Base-by-base conservation (phyloP, 2,797 vertebrate genomes). In the Pampus argenteus region DNA sequence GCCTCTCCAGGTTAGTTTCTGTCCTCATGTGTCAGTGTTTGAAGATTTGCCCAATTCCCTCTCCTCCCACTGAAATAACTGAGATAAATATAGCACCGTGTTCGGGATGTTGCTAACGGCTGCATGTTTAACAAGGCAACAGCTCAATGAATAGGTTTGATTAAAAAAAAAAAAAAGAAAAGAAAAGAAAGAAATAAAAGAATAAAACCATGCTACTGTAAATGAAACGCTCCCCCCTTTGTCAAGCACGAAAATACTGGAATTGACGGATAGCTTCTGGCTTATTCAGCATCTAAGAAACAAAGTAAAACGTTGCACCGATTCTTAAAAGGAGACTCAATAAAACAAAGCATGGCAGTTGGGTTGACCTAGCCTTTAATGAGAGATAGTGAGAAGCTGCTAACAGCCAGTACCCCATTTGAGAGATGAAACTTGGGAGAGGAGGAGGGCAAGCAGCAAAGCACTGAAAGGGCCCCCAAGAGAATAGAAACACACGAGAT, bases 401-500 rank as follows among this genome's bases (percentile, higher is more conserved):
- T 92, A 91, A 91, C 90, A 90, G 90, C 86, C 84, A 82, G 74
- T 85, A 86, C 77, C 75, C 83, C 78, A 76, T 89, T 88, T 85
- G 86, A 86, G 88, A 88, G 84, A 89, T 76, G 85, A 86, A 86
- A 89, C 82, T 89, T 80, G 58, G 76, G 38, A 76, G 82, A 78
- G 76, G 80, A 85, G 66, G 80, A 87, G 88, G 84, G 83, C 80
- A 86, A 84, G 89, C 79, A 81, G 86, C 73, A 85, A 87, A 85
- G 89, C 90, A 90, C 55, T 84, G 81, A 87, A 88, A 88, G 64
- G 78, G 78, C 51, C 71, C 89, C 83, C 90, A 44, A 64, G 90
- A 91, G 91, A 89, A 86, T 77, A 89, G 83, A 88, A 85, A 89
- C 86, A 89, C 81, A 87, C 55, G 80, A 92, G 88, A 91, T 90